phyloP scores from a whole-genome alignment of 1,140 invertebrate genomes.

The Ruditapes philippinarum region DNA sequence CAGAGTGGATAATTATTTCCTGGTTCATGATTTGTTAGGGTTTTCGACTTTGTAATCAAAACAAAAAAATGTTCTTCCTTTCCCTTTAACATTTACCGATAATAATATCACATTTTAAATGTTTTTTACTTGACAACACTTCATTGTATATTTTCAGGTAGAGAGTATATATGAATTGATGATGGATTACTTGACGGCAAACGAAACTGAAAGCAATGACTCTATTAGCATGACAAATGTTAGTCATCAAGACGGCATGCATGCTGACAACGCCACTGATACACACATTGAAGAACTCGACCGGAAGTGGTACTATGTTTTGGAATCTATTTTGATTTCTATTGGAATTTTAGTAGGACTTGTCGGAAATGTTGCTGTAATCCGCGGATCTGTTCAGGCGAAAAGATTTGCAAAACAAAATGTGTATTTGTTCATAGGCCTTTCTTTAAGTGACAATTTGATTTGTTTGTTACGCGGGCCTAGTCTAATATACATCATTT shows the following conservation, averaged over 20 bases:
- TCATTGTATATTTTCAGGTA: no score
- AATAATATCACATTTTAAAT: no score
- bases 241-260: background rate
- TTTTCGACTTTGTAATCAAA: no score
- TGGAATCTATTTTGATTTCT: background rate
- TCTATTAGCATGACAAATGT: background rate
- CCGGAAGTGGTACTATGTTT: background rate
- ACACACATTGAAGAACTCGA: background rate
- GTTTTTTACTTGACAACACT: no score
- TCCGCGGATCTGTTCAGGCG: background rate
- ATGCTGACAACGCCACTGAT: background rate
- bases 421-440: conserved; percentile 7
- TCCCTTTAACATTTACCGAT: no score
- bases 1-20: no score
- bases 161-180: no score
- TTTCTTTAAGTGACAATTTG: conserved; percentile 10
- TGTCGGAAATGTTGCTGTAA: background rate
- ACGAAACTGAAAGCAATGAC: background rate
- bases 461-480: conserved; percentile 17
- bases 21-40: no score
- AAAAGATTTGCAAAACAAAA: conserved; percentile 11
- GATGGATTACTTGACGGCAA: background rate
- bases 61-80: no score
- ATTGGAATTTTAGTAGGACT: background rate
- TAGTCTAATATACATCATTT: conserved; percentile 1